A percentile compares a stretch with the other conserved stretches of the same genome.
These are phyloP conservation scores for Drosophila albomicans DNA, from an alignment of 1,140 invertebrate genomes.

Conservation along the genomic window DNA sequence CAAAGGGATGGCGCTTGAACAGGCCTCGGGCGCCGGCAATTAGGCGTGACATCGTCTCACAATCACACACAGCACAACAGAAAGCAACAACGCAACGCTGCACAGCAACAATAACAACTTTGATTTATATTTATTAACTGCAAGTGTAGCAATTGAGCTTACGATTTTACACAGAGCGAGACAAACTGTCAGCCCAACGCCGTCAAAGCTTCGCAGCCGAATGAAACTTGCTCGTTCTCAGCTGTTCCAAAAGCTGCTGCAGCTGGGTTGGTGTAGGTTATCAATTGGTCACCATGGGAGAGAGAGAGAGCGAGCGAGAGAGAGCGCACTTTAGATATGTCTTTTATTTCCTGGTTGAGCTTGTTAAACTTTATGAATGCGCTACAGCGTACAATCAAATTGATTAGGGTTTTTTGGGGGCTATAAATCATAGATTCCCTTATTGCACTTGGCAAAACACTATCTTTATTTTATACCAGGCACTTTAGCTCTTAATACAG, in stretches of 20 bases:
- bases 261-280: constrained; percentile 17
- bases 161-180: constrained; percentile 6
- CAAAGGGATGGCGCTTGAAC: constrained; percentile 87
- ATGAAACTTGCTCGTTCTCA: constrained; percentile 33
- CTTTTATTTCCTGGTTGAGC: constrained; percentile 26
- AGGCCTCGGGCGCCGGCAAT: constrained; percentile 55
- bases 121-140: constrained; percentile 47
- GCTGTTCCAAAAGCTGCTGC: constrained; percentile 44
- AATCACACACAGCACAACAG: constrained; percentile 8
- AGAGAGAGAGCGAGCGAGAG: not conserved
- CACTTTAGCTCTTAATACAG: not conserved
- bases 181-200: constrained; percentile 27
- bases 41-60: constrained; percentile 56
- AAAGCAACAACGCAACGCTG: constrained; percentile 2
- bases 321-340: constrained; percentile 14
- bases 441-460: not conserved
- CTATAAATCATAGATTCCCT: not conserved
- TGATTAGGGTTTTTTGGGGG: not conserved
- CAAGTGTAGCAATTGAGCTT: constrained; percentile 25
- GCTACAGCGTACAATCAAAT: not conserved
- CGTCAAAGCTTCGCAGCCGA: constrained; percentile 39
- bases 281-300: constrained; percentile 5
- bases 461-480: not conserved
- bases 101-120: constrained; percentile 20
- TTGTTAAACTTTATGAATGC: constrained; percentile 5